A percentile compares a stretch with the other conserved stretches of the same genome.
Conservation (phyloP, 2,797 vertebrate genomes). For the Acanthurus lineatus region DNA sequence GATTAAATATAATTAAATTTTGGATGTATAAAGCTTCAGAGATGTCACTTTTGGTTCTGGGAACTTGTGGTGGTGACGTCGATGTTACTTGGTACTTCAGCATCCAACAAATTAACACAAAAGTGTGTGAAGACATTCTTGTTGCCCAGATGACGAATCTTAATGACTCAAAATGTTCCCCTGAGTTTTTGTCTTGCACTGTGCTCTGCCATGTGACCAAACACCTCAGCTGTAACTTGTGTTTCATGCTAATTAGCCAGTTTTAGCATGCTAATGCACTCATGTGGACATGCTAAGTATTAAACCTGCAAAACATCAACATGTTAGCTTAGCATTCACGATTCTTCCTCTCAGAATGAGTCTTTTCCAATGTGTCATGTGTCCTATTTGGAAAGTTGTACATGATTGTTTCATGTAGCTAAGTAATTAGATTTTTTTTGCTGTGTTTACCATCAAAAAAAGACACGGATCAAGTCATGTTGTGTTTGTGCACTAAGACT, state of each 20-base stretch:
- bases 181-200: neutral
- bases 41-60: neutral
- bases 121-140: neutral
- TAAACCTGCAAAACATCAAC: neutral
- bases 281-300: neutral
- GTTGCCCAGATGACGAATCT: neutral
- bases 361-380: conserved; percentile 24
- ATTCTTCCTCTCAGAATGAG: conserved; percentile 9
- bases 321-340: neutral
- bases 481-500: neutral
- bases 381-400: neutral
- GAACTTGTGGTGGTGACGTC: neutral
- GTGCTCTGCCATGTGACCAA: neutral
- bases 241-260: neutral
- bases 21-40: neutral
- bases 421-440: conserved; percentile 25
- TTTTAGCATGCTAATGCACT: neutral
- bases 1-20: neutral
- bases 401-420: conserved; percentile 15
- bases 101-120: no score
- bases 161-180: neutral
- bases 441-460: neutral
- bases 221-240: neutral
- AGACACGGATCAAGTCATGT: neutral
- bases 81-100: neutral